A percentile compares a stretch with the other conserved stretches of the same genome.
phyloP scores from a whole-genome alignment of 1,140 invertebrate genomes.

The Caerostris extrusa region DNA sequence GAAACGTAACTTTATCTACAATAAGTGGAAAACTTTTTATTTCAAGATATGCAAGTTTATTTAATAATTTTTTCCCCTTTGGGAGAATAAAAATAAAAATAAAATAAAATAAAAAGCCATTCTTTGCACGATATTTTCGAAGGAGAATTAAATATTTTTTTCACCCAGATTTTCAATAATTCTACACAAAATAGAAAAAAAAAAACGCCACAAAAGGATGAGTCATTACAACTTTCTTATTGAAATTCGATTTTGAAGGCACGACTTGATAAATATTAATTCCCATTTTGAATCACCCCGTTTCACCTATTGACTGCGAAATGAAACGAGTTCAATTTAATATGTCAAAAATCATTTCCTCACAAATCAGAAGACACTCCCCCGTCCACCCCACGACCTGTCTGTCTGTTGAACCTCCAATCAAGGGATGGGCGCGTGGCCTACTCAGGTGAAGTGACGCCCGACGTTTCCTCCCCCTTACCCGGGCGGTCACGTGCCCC shows the following conservation, averaged over 20 bases:
- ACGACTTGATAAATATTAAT: constrained; percentile 20
- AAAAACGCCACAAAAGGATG: no score
- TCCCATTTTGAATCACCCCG: background rate
- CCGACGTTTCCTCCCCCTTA: background rate
- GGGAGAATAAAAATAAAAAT: no score
- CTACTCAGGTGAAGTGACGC: constrained; percentile 57
- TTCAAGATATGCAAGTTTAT: no score
- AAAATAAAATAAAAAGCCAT: no score
- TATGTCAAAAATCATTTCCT: constrained; percentile 5
- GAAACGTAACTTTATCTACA: no score
- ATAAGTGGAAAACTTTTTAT: no score
- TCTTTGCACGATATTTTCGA: no score
- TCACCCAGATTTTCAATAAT: no score
- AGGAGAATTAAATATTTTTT: no score
- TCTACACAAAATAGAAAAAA: no score
- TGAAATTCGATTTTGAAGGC: background rate
- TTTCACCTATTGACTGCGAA: background rate
- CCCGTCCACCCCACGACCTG: background rate
- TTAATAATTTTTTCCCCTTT: no score
- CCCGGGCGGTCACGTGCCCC: constrained; percentile 26
- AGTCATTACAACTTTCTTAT: background rate
- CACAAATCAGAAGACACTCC: background rate
- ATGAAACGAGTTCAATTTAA: background rate
- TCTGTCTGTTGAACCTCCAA: constrained; percentile 15
- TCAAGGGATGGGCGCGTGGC: constrained; percentile 11